Conservation (phyloP, 2,797 vertebrate genomes). For the Poecilia picta region DNA sequence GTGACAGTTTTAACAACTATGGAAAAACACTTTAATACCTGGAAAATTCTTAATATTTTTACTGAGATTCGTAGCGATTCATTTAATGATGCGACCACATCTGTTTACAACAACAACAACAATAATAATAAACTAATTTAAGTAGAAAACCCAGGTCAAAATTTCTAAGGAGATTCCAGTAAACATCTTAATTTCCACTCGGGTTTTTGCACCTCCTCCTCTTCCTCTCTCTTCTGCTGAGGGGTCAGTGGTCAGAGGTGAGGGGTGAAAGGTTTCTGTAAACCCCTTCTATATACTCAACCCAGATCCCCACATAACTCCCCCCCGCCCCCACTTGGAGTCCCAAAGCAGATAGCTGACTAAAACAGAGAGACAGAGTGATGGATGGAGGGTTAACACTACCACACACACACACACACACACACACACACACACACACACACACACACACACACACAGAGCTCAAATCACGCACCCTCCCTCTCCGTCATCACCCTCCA, state of each 20-base stretch:
- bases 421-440: conserved; percentile 29
- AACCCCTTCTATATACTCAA: conserved; percentile 29
- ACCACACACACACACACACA: conserved; percentile 23
- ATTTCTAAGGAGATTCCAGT: conserved; percentile 25
- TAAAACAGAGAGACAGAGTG: conserved; percentile 65
- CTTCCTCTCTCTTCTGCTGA: conserved; percentile 26
- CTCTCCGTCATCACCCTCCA: conserved; percentile 53
- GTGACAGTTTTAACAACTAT: too few species aligned
- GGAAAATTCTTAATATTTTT: background rate
- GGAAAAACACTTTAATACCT: too few species aligned
- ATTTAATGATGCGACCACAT: background rate
- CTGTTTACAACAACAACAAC: background rate
- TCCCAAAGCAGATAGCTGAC: conserved; percentile 64
- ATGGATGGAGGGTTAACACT: conserved; percentile 72
- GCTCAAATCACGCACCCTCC: conserved; percentile 43
- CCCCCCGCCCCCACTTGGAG: conserved; percentile 14
- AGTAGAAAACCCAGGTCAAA: background rate
- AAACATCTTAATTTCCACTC: conserved; percentile 58
- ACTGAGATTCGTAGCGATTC: background rate
- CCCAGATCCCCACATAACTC: conserved; percentile 8
- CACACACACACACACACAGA: conserved; percentile 33
- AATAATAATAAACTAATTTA: background rate
- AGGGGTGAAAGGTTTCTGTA: conserved; percentile 73
- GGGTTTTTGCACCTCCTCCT: conserved; percentile 20
- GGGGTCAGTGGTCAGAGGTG: conserved; percentile 53